phyloP scores from a whole-genome alignment of 2,797 vertebrate genomes.

The Microctenopoma stevenorrisi region DNA sequence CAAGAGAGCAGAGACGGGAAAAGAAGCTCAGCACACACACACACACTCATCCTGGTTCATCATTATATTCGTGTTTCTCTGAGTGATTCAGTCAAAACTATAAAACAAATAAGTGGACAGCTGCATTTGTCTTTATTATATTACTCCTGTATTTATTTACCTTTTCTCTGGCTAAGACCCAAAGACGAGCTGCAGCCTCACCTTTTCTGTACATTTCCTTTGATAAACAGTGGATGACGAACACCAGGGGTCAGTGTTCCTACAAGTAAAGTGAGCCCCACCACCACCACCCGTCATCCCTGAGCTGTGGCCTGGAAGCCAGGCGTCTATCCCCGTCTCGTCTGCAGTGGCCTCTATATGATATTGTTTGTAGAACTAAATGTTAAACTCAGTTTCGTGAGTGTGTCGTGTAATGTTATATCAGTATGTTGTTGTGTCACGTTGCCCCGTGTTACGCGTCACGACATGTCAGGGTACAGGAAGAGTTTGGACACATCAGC shows the following conservation, averaged over 20 bases:
- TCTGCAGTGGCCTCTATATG: too few species aligned
- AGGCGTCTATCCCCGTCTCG: too few species aligned
- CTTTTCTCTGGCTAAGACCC: background rate
- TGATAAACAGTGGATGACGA: background rate
- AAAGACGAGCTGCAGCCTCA: too few species aligned
- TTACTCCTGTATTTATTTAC: too few species aligned
- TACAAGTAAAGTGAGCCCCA: slow-evolving; percentile 22
- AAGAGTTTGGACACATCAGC: too few species aligned
- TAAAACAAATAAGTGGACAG: background rate
- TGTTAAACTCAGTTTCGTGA: too few species aligned
- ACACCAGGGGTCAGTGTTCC: slow-evolving; percentile 77
- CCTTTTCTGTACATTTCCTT: background rate
- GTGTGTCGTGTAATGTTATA: background rate
- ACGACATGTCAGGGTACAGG: too few species aligned
- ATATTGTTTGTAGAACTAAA: too few species aligned
- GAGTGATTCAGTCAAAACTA: background rate
- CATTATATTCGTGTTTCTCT: too few species aligned
- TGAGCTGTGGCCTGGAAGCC: slow-evolving; percentile 9
- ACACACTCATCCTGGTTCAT: background rate
- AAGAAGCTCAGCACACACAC: slow-evolving; percentile 14
- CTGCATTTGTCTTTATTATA: background rate
- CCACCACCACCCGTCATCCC: background rate
- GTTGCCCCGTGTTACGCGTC: too few species aligned
- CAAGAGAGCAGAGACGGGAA: slow-evolving; percentile 25
- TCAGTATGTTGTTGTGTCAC: background rate